Percentiles rank a stretch among this genome's conserved stretches.
phyloP scores from a whole-genome alignment of 1,140 invertebrate genomes.

The Drusus annulatus region DNA sequence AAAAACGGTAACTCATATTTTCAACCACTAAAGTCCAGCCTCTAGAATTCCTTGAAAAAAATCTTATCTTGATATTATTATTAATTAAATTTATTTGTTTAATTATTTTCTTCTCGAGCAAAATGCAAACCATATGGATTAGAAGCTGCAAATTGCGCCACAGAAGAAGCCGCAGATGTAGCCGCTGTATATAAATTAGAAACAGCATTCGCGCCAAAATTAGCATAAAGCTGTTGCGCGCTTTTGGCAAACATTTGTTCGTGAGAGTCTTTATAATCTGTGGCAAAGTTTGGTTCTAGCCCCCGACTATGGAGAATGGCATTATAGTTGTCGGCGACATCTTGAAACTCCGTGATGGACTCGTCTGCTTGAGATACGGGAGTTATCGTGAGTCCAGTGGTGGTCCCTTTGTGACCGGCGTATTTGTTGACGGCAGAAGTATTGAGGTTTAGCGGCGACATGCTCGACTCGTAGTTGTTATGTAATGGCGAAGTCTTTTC shows the following conservation, averaged over 20 bases:
- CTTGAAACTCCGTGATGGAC: constrained; percentile 28
- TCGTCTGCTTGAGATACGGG: constrained; percentile 13
- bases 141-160: constrained; percentile 33
- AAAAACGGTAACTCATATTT: too few species aligned
- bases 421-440: constrained; percentile 40
- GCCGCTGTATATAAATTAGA: constrained; percentile 40
- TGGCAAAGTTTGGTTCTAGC: constrained; percentile 20
- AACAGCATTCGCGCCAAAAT: constrained; percentile 40
- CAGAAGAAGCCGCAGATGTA: constrained; percentile 13
- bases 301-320: constrained; percentile 34
- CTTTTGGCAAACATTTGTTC: constrained; percentile 49
- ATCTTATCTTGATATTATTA: too few species aligned
- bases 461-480: constrained; percentile 53
- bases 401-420: constrained; percentile 17
- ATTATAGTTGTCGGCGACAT: constrained; percentile 39
- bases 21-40: too few species aligned
- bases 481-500: constrained; percentile 52
- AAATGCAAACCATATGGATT: constrained; percentile 53
- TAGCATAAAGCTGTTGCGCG: constrained; percentile 48
- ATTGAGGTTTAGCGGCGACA: constrained; percentile 55
- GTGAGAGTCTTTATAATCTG: constrained; percentile 49
- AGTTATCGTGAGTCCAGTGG: constrained; percentile 17
- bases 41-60: too few species aligned
- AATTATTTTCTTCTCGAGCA: constrained; percentile 46
- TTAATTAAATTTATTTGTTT: background rate